Evolutionary conservation across 2,888 invertebrate genomes (phyloP).

Genomic region (Pardosa pseudoannulata): DNA sequence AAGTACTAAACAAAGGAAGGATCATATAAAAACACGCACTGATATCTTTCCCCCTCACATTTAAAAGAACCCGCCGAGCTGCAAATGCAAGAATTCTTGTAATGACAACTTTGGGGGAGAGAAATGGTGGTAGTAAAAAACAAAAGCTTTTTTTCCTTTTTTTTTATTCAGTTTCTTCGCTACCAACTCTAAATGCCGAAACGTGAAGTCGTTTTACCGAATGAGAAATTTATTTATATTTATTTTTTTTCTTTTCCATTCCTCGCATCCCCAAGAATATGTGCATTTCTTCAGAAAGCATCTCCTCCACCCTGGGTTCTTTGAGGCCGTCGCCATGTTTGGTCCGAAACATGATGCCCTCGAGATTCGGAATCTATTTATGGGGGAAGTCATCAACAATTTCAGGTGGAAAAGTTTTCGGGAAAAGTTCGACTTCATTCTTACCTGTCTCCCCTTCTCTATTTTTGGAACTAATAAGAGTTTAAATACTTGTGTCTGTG

Average conservation of each 20-base stretch:
- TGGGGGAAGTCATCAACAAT: background rate
- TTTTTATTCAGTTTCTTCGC: background rate
- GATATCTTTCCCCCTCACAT: too few relatives aligned
- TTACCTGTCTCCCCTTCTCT: background rate
- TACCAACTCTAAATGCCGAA: background rate
- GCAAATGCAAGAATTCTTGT: too few relatives aligned
- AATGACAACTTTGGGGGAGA: background rate
- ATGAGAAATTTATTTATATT: background rate
- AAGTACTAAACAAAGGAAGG: too few relatives aligned
- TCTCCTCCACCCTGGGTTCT: background rate
- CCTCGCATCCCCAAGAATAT: background rate
- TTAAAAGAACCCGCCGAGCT: too few relatives aligned
- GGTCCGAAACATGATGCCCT: slow-evolving; percentile 1
- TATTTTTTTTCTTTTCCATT: background rate
- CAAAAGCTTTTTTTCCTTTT: background rate
- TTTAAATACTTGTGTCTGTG: background rate
- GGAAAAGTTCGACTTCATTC: background rate
- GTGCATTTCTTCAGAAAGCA: background rate
- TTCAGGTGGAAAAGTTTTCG: slow-evolving; percentile 1
- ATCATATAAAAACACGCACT: too few relatives aligned
- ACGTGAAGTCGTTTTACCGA: background rate
- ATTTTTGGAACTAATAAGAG: background rate
- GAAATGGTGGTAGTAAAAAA: background rate
- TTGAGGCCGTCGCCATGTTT: background rate
- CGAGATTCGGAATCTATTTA: background rate